Conservation (phyloP, 2,797 vertebrate genomes). For the Rhinophrynus dorsalis region DNA sequence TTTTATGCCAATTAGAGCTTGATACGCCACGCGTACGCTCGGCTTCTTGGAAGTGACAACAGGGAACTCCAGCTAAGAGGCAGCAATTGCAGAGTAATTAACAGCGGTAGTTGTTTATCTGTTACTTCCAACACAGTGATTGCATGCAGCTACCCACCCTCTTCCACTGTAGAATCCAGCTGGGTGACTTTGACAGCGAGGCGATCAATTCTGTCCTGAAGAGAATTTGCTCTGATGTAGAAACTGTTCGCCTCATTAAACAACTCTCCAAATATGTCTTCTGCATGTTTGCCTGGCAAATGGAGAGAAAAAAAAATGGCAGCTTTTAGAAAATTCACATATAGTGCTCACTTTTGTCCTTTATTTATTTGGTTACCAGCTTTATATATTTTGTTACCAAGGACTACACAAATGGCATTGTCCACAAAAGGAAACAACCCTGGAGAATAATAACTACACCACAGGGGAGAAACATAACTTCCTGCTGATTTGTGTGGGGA, state of each 20-base stretch:
- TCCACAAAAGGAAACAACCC: too few species aligned
- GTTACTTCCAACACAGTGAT: conserved; percentile 53
- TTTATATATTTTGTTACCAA: too few species aligned
- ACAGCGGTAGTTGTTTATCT: conserved; percentile 37
- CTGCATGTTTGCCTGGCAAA: conserved; percentile 91
- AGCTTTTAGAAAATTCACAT: too few species aligned
- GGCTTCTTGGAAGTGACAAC: not conserved
- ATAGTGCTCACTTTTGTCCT: too few species aligned
- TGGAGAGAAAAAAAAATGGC: conserved; percentile 36
- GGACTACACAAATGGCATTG: too few species aligned
- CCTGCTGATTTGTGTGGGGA: too few species aligned
- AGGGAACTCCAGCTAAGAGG: conserved; percentile 41
- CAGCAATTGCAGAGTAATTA: conserved; percentile 56
- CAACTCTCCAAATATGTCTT: conserved; percentile 97
- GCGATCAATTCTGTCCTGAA: conserved; percentile 96
- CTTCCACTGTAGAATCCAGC: conserved; percentile 97
- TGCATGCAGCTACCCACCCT: conserved; percentile 80
- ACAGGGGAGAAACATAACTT: too few species aligned
- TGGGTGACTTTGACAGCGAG: conserved; percentile 98
- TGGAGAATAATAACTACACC: too few species aligned
- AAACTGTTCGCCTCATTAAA: conserved; percentile 97
- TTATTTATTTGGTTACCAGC: too few species aligned
- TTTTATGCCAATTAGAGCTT: conserved; percentile 17
- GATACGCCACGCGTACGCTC: conserved; percentile 10
- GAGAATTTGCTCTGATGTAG: conserved; percentile 94